These are phyloP conservation scores for Pheosia gnoma DNA, from an alignment of 2,888 invertebrate genomes.

Conservation along the genomic window DNA sequence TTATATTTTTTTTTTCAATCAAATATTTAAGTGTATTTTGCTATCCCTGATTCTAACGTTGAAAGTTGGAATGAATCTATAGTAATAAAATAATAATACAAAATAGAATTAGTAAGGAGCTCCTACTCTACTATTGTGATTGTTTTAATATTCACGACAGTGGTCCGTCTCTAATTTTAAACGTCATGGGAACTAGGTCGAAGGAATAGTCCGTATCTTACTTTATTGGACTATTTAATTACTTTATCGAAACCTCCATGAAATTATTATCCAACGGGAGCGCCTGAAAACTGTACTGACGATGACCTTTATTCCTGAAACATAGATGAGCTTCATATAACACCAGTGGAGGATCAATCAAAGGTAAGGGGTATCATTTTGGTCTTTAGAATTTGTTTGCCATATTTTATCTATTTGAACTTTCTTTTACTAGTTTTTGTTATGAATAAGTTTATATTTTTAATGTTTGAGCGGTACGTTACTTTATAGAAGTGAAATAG, in stretches of 20 bases:
- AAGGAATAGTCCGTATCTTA: conserved; percentile 63
- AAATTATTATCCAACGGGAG: conserved; percentile 43
- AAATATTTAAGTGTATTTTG: too few species aligned
- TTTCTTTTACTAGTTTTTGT: conserved; percentile 56
- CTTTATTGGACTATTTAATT: conserved; percentile 54
- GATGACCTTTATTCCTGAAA: conserved; percentile 54
- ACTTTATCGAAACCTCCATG: conserved; percentile 41
- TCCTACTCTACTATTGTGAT: not conserved
- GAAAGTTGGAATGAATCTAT: too few species aligned
- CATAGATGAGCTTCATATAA: conserved; percentile 48
- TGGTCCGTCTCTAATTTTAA: conserved; percentile 40
- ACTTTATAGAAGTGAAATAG: conserved; percentile 22
- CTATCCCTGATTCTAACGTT: too few species aligned
- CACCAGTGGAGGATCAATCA: conserved; percentile 57
- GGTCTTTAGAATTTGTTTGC: conserved; percentile 67
- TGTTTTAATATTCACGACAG: conserved; percentile 21
- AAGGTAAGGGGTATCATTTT: conserved; percentile 63
- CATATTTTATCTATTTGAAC: conserved; percentile 77
- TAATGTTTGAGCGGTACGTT: conserved; percentile 35
- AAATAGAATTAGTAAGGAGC: not conserved
- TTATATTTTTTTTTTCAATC: too few species aligned
- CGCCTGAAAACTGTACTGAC: conserved; percentile 43
- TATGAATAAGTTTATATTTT: conserved; percentile 40
- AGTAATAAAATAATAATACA: not conserved
- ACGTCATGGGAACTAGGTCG: conserved; percentile 78